phyloP scores from a whole-genome alignment of 1,140 invertebrate genomes.

The Nymphalis io region DNA sequence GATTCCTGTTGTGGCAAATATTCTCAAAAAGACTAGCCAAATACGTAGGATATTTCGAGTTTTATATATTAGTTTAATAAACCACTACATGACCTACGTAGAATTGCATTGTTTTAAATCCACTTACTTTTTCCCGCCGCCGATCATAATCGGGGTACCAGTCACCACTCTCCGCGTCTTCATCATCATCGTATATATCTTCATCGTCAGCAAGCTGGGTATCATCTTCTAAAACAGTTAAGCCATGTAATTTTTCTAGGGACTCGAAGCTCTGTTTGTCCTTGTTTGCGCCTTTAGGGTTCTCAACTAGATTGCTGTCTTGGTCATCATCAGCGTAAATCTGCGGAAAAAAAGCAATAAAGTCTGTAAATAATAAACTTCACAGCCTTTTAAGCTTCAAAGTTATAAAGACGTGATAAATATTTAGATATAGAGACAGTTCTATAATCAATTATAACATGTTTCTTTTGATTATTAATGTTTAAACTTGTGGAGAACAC shows the following conservation, averaged over 20 bases:
- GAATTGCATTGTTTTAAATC: not conserved
- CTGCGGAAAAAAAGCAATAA: constrained; percentile 34
- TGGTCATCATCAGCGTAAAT: constrained; percentile 71
- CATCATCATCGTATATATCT: constrained; percentile 56
- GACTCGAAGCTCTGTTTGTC: constrained; percentile 48
- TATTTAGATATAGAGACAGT: no score
- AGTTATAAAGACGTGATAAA: no score
- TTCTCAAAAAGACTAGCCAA: no score
- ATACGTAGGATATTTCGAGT: no score
- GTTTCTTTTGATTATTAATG: no score
- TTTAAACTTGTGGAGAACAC: no score
- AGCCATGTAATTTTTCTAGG: constrained; percentile 58
- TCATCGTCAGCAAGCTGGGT: constrained; percentile 59
- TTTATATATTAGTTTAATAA: no score
- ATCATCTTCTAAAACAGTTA: constrained; percentile 69
- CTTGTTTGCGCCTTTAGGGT: constrained; percentile 43
- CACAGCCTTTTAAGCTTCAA: no score
- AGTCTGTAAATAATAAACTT: no score
- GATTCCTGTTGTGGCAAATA: no score
- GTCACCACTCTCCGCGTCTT: constrained; percentile 66
- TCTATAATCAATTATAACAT: no score
- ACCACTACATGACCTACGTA: no score
- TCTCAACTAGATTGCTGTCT: constrained; percentile 46
- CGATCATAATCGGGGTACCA: constrained; percentile 70
- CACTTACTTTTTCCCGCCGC: constrained; percentile 52